Percentiles rank a stretch among this genome's conserved stretches.
phyloP scores from a whole-genome alignment of 1,140 invertebrate species.

The Leptestheria dahalacensis region DNA sequence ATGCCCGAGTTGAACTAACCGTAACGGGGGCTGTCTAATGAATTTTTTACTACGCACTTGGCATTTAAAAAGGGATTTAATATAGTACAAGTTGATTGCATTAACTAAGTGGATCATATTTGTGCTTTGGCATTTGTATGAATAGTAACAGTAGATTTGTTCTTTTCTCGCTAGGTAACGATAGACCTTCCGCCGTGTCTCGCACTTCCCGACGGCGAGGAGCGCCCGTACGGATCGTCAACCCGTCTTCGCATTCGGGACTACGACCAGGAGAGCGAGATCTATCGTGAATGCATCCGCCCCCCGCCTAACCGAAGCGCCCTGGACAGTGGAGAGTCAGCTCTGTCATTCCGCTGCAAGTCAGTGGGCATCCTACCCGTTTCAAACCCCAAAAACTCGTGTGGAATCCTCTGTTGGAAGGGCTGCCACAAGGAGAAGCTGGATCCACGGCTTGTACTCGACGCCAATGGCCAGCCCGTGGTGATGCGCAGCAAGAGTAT shows the following conservation, averaged over 20 bases:
- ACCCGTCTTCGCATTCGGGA: conserved; percentile 43
- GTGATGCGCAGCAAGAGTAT: conserved; percentile 5
- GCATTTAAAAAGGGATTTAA: too few species aligned
- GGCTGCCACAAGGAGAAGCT: neutral
- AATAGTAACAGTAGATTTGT: neutral
- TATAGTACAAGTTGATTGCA: too few species aligned
- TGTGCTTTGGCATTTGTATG: neutral
- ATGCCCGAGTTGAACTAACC: too few species aligned
- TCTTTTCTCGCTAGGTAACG: conserved; percentile 29
- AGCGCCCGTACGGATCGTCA: conserved; percentile 42
- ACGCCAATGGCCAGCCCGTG: conserved; percentile 5
- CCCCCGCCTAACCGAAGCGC: conserved; percentile 54
- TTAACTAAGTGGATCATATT: too few species aligned
- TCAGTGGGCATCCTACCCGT: conserved; percentile 31
- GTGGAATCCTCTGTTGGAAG: neutral
- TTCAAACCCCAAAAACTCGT: neutral
- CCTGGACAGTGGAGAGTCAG: conserved; percentile 44
- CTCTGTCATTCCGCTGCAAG: conserved; percentile 42
- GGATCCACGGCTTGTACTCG: neutral
- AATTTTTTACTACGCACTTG: too few species aligned
- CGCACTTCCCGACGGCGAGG: conserved; percentile 51
- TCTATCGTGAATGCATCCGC: conserved; percentile 49
- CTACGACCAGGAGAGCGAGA: conserved; percentile 47
- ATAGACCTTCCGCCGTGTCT: conserved; percentile 48
- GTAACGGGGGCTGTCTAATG: too few species aligned